Base-by-base conservation (phyloP, 1,140 invertebrate genomes). In the Drosophila lini region DNA sequence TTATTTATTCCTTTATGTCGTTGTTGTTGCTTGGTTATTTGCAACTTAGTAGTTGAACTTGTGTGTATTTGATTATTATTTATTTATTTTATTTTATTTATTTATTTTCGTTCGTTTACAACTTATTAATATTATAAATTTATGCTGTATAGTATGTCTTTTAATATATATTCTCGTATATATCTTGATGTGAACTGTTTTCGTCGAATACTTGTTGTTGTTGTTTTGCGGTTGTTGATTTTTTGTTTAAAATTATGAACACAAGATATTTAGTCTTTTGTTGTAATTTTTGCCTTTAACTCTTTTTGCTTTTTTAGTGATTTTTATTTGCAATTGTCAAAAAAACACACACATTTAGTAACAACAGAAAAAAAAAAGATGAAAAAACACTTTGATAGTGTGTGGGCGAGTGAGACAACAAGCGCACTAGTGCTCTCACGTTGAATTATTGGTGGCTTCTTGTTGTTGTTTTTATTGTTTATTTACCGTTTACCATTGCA, bases 231-330 rank as follows among this genome's bases (percentile, higher is more conserved):
- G 47, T 48, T 57, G 48, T 41, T 55, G 2, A 32, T 44, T 42
- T 42, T 58, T 67, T 65, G 19, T 53, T 86, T 82, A 88, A 89
- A 83, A 88, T 89, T 89, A 88, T 88, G 84, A 88, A 88, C 84
- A 88, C 84, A 84, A 56, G 40, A 55, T 89, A 62, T 74, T 40
- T 78, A 88, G 84, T 88, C 84, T 88, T 88, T 88, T 89, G 73
- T 82, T 81, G 64, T 28, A 68, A 65, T 65, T 53, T 44, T 56
- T 45, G 31, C 40, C 44, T 65, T 78, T 78, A 45, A 44, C 64
- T 79, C 55, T 34, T 53, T 19, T 64, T 63, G 47, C 28, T 34
- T 50, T 50, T 15, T 25, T 25, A 28, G 16, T 16, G 28, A 22
- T 55, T 45, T 15, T 47, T 45, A 6, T 25, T 41, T 34, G 25